Evolutionary conservation across 2,797 vertebrate species (phyloP), one percentile per base, ranked within the genome.

Genomic region (Sebastes hubbsi): DNA sequence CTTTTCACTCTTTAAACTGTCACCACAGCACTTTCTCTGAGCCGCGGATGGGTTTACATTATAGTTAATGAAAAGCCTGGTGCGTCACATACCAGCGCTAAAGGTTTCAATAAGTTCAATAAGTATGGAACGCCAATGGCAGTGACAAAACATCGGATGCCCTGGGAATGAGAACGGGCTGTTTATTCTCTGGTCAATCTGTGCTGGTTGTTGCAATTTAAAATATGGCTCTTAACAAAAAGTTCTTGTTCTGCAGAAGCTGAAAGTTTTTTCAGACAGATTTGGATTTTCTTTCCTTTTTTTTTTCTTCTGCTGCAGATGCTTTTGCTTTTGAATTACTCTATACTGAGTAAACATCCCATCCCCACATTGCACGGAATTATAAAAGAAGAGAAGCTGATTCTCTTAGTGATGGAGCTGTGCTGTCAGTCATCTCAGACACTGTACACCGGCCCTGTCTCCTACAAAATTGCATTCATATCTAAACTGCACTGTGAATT

Each of bases 241-340:
- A 13, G 9, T 7, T 70, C 5, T 49, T 22, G 6, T 27, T 34
- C 38, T 70, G 52, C 29, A 63, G 34, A 75, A n/a, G 9, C 20
- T 42, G 20, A 61, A 27, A 42, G 24, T n/a, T 7, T n/a, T n/a
- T 18, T 52, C 18, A 52, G 18, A 52, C 10, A 10, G 18, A 0
- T 20, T 52, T 34, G 22, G 4, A 9, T 29, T 27, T 24, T 73
- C 22, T 54, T 22, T 24, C 4, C 4, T 1, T 42, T 4, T n/a
- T 4, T n/a, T 25, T 20, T 16, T 73, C n/a, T 2, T 46, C 24
- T 36, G 38, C 66, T 78, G 38, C 59, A 32, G 29, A 62, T 65
- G 27, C 46, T 75, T 69, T 4, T 2, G 3, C 38, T 10, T 61
- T 16, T 78, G 83, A 88, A 68, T 78, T 83, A 72, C 78, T 88